Conservation (phyloP, 2,797 vertebrate genomes). For the Taeniopygia guttata region DNA sequence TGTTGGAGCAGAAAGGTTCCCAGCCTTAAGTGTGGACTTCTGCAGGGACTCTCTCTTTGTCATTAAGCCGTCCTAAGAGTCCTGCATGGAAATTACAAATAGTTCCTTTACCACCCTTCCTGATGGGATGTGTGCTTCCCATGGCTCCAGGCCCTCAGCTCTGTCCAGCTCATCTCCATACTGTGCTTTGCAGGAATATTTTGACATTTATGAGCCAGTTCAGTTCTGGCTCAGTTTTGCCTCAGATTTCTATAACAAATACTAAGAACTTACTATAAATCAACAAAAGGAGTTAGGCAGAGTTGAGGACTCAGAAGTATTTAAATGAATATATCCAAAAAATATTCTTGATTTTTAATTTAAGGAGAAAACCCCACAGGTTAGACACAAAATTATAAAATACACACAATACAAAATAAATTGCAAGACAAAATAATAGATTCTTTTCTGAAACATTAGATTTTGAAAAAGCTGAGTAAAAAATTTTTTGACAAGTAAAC, state of each 20-base stretch:
- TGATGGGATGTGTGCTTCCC: neutral
- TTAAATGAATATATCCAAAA: neutral
- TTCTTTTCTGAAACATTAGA: neutral
- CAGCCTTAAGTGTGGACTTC: neutral
- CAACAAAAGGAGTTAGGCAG: neutral
- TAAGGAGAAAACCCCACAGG: neutral
- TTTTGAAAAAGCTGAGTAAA: neutral
- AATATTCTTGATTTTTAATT: slow-evolving; percentile 18
- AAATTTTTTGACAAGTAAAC: neutral
- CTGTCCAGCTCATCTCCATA: neutral
- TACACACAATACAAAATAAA: neutral
- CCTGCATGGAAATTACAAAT: neutral
- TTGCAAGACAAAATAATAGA: neutral
- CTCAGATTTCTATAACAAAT: neutral
- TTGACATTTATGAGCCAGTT: neutral
- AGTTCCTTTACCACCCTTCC: neutral
- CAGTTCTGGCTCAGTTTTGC: neutral
- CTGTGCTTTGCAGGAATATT: neutral
- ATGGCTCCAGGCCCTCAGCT: neutral
- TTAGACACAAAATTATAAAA: neutral
- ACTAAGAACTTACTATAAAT: neutral
- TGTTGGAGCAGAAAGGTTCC: neutral
- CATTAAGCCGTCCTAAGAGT: neutral
- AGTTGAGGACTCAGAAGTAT: neutral
- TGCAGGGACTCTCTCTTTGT: neutral